A percentile compares a stretch with the other conserved stretches of the same genome.
These are phyloP conservation scores for Anoplius nigerrimus DNA, from an alignment of 2,888 invertebrate species.

Conservation along the genomic window DNA sequence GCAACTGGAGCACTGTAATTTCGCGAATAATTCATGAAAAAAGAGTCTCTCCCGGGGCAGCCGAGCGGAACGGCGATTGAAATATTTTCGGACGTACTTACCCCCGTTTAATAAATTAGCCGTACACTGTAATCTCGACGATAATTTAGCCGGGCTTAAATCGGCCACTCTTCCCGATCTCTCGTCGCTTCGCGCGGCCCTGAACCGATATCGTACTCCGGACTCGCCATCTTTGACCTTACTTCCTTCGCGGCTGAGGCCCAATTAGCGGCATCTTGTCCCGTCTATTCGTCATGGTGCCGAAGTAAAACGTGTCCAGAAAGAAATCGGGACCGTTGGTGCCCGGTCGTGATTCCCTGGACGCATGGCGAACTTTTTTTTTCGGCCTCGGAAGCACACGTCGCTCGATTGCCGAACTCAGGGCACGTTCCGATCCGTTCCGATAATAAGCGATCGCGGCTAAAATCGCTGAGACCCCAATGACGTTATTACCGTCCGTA, in stretches of 20 bases:
- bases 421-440: slow-evolving; percentile 51
- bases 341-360: neutral
- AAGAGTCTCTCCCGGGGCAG: slow-evolving; percentile 34
- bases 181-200: neutral
- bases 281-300: slow-evolving; percentile 15
- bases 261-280: neutral
- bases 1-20: slow-evolving; percentile 41
- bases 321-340: slow-evolving; percentile 15
- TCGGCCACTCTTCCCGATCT: slow-evolving; percentile 22
- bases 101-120: slow-evolving; percentile 54
- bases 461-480: slow-evolving; percentile 43
- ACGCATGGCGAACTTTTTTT: slow-evolving; percentile 5
- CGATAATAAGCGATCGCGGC: slow-evolving; percentile 49
- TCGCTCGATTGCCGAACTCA: slow-evolving; percentile 26
- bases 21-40: slow-evolving; percentile 53
- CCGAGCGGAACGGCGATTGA: slow-evolving; percentile 27
- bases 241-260: slow-evolving; percentile 19
- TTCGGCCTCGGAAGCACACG: too few relatives aligned
- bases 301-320: too few relatives aligned
- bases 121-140: slow-evolving; percentile 44
- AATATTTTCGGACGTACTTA: slow-evolving; percentile 45
- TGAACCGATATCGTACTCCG: too few relatives aligned
- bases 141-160: slow-evolving; percentile 41
- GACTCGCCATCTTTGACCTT: slow-evolving; percentile 14
- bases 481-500: slow-evolving; percentile 47